Evolutionary conservation across 2,113 vertebrate genomes (phyloP), one percentile per base, ranked within the genome.

Genomic region (Callocephalon fimbriatum): DNA sequence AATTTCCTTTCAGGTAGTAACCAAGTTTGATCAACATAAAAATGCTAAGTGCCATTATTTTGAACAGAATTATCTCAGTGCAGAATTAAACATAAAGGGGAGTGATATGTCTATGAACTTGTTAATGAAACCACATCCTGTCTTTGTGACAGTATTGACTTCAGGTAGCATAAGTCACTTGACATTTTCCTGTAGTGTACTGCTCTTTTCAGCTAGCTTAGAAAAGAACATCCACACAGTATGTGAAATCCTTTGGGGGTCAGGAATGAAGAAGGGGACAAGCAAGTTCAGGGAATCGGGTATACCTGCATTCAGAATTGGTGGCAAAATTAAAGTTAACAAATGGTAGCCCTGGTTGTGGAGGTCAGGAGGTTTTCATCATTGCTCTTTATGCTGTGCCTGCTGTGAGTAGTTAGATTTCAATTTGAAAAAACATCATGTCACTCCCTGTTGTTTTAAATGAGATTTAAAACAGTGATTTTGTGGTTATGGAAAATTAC

Each of bases 161-260:
- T 63, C 15, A 31, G 4, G 10, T 15, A 68, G 4, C 0, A 2
- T 3, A 32, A 53, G 31, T 48, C 18, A 70, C 19, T 42, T 66
- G 22, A 11, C 0, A 0, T 17, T 62, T 66, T 78, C 15, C 38
- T 75, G 17, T 53, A n/a, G 5, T 19, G 4, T 19, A 31, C 0
- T 54, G 21, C 1, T 81, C 3, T 87, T 42, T 67, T 9, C 6
- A 50, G 0, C 18, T 31, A 79, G 4, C 25, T 63, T 9, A 5
- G 53, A 66, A 53, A 47, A 72, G 7, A 83, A 25, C 8, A 53
- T 11, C 4, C n/a, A 37, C 40, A 19, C 1, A 14, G 5, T 7
- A 13, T 3, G 9, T 70, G 10, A 58, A 50, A 22, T 45, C 25
- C 38, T 0, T 12, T 67, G 22, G 4, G 8, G 1, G 6, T 10